These are phyloP conservation scores for Liposcelis brunnea DNA, from an alignment of 2,888 invertebrate species.

Conservation along the genomic window DNA sequence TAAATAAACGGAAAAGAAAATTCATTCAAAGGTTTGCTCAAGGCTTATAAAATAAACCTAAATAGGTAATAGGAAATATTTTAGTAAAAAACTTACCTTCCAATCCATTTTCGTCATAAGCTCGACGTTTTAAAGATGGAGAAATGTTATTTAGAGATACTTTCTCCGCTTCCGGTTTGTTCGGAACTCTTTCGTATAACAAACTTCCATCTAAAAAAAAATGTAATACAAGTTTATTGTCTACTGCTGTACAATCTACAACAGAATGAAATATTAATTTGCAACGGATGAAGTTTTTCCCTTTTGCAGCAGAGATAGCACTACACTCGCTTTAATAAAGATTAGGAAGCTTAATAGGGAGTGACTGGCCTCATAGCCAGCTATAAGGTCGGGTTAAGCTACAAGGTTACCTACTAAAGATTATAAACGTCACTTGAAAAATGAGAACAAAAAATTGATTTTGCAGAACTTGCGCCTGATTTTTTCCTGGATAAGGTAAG, in stretches of 20 bases:
- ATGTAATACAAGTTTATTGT: constrained; percentile 5
- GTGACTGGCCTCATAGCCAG: no score
- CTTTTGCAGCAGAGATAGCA: no score
- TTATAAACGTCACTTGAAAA: no score
- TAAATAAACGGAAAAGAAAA: constrained; percentile 17
- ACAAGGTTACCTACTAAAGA: no score
- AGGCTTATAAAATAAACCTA: no score
- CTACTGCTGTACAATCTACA: neutral
- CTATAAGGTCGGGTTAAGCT: no score
- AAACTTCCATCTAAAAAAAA: constrained; percentile 55
- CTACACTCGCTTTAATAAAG: no score
- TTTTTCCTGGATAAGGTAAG: no score
- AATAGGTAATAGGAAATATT: neutral
- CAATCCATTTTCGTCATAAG: constrained; percentile 77
- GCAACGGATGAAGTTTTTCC: constrained; percentile 1
- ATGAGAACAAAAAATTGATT: no score
- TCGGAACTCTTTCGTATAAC: constrained; percentile 69
- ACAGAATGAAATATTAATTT: constrained; percentile 10
- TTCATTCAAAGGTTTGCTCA: neutral
- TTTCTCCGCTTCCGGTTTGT: constrained; percentile 55
- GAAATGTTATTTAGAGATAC: constrained; percentile 33
- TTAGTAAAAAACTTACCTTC: constrained; percentile 48
- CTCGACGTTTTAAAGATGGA: constrained; percentile 60
- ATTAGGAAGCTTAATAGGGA: no score
- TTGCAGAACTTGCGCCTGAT: no score